These are phyloP conservation scores for Camelus bactrianus DNA, from an alignment of 2,113 vertebrate species.

Conservation along the genomic window DNA sequence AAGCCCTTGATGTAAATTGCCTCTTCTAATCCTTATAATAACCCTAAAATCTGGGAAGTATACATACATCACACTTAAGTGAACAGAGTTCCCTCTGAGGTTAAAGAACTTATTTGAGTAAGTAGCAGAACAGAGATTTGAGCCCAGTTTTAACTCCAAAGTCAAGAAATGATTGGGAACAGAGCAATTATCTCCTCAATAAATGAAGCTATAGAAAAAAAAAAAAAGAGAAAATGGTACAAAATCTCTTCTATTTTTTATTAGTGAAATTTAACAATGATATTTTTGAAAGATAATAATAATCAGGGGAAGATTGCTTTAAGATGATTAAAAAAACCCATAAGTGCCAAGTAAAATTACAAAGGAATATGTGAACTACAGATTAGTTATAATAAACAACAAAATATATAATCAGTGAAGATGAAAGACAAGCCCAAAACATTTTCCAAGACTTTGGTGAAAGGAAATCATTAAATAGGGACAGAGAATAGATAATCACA, in stretches of 20 bases:
- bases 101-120: not conserved
- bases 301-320: not conserved
- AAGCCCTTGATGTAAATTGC: not conserved
- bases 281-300: not conserved
- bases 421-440: not conserved
- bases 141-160: not conserved
- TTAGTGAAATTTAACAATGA: slow-evolving; percentile 1
- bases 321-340: not conserved
- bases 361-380: not conserved
- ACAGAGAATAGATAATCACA: not conserved
- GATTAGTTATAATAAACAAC: not conserved
- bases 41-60: not conserved
- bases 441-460: not conserved
- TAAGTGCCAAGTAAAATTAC: not conserved
- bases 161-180: not conserved
- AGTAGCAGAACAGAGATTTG: not conserved
- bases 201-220: not conserved
- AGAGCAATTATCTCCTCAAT: not conserved
- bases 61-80: not conserved
- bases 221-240: not conserved
- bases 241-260: not conserved
- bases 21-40: not conserved
- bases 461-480: not conserved
- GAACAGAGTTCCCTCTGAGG: not conserved
- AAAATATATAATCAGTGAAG: not conserved